Percentiles rank a stretch among this genome's conserved stretches.
Evolutionary conservation across 2,797 vertebrate genomes (phyloP).

Genomic region (Parotocinclus haroldoi): DNA sequence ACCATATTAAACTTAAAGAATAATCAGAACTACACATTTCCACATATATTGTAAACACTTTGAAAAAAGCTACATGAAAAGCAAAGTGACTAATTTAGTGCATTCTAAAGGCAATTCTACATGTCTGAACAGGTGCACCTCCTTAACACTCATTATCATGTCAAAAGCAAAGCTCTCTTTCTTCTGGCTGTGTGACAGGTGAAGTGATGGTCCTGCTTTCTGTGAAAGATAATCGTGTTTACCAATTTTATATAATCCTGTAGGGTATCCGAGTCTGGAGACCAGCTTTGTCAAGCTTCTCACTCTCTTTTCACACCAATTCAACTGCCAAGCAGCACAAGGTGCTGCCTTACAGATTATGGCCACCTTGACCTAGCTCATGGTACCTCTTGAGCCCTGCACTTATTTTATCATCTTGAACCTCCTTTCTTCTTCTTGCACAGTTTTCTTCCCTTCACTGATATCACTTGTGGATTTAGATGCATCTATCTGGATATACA

Average conservation of each 20-base stretch:
- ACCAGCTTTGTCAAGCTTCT: constrained; percentile 42
- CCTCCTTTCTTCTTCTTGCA: constrained; percentile 23
- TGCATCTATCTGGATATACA: background rate
- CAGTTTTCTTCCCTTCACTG: background rate
- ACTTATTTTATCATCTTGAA: constrained; percentile 38
- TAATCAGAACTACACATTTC: too few species aligned
- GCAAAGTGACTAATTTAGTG: too few species aligned
- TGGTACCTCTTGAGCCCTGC: constrained; percentile 34
- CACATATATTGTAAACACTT: too few species aligned
- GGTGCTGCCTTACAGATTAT: constrained; percentile 51
- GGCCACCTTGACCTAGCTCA: constrained; percentile 39
- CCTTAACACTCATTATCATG: constrained; percentile 4
- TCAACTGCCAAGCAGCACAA: constrained; percentile 47
- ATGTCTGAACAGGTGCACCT: constrained; percentile 27
- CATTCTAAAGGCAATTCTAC: too few species aligned
- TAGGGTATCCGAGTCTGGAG: constrained; percentile 24
- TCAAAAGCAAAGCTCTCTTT: constrained; percentile 1
- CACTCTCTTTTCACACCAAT: constrained; percentile 38
- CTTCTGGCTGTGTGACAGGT: constrained; percentile 46
- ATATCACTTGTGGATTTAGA: constrained; percentile 7
- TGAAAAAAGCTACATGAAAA: background rate
- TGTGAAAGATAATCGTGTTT: constrained; percentile 48
- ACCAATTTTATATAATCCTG: constrained; percentile 10
- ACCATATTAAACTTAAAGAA: too few species aligned
- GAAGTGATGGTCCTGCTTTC: constrained; percentile 32